Base-by-base conservation (phyloP, 2,113 vertebrate species). In the Oreochromis tanganicae region DNA sequence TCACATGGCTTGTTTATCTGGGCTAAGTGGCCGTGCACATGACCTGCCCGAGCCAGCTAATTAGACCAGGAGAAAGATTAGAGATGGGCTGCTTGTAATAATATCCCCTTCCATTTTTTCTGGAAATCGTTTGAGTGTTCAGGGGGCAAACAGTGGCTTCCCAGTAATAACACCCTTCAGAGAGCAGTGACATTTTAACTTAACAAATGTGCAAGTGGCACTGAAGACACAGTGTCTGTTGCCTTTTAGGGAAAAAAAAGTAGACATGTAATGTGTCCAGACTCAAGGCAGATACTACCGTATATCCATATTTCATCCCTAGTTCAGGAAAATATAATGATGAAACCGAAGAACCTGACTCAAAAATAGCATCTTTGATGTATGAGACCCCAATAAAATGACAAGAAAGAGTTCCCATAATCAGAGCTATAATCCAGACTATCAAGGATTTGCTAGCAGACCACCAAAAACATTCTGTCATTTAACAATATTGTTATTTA, bases 1-100 rank as follows among this genome's bases (percentile, higher is more conserved):
- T 93, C 80, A 83, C 83, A 86, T n/a, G 83, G 84, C 89, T 87
- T 93, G 92, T 93, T 93, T 92, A 91, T 93, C 80, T 84, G 83
- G 92, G 92, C 36, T 89, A 93, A 93, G 92, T 85, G 91, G 87
- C 84, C 80, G 63, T 56, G 84, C 83, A 88, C 90, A 88, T 88
- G 87, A 92, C 90, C 91, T 87, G 84, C 83, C 81, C 34, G 4
- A 88, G 84, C 48, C 87, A 78, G 79, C 84, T 91, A 93, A 94
- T 94, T 90, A 92, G 89, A 91, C 57, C 82, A 50, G 56, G 43
- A 90, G 86, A 89, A 87, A 80, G 34, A 93, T 91, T 91, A 88
- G 29, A 83, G 57, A 27, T 82, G 46, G 41, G 66, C 13, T 10
- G 36, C 66, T 83, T 84, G 71, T 89, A 91, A 88, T 89, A 85